Conservation (phyloP, 2,113 vertebrate genomes). For the Nannobrachium achirus region DNA sequence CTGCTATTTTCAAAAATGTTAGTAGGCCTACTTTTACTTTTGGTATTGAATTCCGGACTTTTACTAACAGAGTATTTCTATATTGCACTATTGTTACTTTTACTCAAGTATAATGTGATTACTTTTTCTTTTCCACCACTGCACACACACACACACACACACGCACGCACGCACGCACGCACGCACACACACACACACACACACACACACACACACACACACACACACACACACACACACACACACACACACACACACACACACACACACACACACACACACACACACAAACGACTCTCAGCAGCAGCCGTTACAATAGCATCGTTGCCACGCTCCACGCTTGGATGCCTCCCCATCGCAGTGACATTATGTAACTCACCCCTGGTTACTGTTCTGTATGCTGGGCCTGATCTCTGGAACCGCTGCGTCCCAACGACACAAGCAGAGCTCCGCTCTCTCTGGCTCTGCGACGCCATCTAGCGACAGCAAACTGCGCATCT, state of each 20-base stretch:
- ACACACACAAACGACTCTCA: background rate
- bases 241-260: background rate
- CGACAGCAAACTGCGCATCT: conserved; percentile 51
- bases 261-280: background rate
- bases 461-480: conserved; percentile 96
- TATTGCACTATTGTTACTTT: no score
- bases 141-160: background rate
- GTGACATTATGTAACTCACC: conserved; percentile 81
- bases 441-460: conserved; percentile 46
- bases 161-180: background rate
- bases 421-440: conserved; percentile 37
- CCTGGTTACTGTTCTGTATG: conserved; percentile 61
- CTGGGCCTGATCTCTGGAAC: conserved; percentile 59
- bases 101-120: no score
- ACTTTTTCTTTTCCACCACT: no score
- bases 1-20: no score
- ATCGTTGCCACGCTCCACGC: conserved; percentile 2
- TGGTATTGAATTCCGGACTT: no score
- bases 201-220: conserved; percentile 14
- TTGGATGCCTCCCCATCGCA: conserved; percentile 55
- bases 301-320: conserved; percentile 10
- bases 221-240: background rate
- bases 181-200: background rate
- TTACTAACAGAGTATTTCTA: no score
- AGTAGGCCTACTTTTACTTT: no score